Base-by-base conservation (phyloP, 1,140 invertebrate species). In the Oreohelix idahoensis region DNA sequence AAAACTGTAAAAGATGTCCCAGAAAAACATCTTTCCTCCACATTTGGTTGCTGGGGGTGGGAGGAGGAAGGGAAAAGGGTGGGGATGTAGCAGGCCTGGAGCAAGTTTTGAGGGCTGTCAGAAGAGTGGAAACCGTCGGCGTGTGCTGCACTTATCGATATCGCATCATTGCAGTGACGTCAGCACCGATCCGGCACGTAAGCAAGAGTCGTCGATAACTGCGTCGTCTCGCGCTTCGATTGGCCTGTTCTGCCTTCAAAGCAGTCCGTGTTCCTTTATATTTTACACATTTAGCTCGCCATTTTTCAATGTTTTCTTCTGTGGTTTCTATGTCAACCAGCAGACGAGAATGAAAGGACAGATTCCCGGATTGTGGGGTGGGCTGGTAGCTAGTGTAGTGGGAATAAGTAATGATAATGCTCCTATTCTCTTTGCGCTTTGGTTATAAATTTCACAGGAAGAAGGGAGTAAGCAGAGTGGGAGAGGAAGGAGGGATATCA, bases 271-370 rank as follows among this genome's bases (percentile, higher is more conserved):
- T 58, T 23, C 26, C 4, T 26, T 58, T 58, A 58, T 26, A 58
- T 23, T 20, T 11, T 4, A 58, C 15, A 58, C 26, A n/a, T 77
- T 23, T 51, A n/a, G 38, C 26, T 53, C 0, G 4, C 75, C 32
- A n/a, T 77, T 32, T 77, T 45, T 15, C 5, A 45, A n/a, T 51
- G n/a, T 77, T 39, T 77, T 45, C 51, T 39, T 77, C 42, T 77
- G n/a, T 77, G 15, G 35, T 36, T 71, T 49, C 36, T 8, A 17
- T 76, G 15, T 17, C 49, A 32, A 11, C 36, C 35, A 5, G 2
- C 35, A 29, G 32, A 39, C n/a, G n/a, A 42, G n/a, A 45, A 39
- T 13, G 39, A 29, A 76, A n/a, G n/a, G 15, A n/a, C 23, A 20
- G 23, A 36, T 45, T n/a, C n/a, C 42, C 15, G 42, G 42, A 45